Evolutionary conservation across 2,113 vertebrate genomes (phyloP), one percentile per base, ranked within the genome.

Genomic region (Paramormyrops kingsleyae): DNA sequence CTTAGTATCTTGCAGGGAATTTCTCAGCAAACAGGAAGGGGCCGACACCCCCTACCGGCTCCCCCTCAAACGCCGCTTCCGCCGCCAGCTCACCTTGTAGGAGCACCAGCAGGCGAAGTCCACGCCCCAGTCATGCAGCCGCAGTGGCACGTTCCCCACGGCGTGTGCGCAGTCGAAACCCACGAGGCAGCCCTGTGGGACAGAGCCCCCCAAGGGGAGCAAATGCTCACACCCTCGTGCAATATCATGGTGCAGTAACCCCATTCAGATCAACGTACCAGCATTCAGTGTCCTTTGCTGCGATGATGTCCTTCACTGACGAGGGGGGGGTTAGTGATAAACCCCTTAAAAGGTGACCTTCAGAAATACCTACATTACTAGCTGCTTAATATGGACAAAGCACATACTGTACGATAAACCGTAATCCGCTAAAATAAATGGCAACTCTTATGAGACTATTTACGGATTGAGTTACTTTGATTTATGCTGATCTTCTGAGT

Each of bases 71-170:
- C 27, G 12, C 27, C 27, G 9, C 5, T 10, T 5, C 39, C 15
- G 31, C 21, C 24, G 44, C 19, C 47, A 8, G 50, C n/a, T n/a
- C 93, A 99, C 99, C 97, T 99, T 99, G 91, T 99, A 99, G 44
- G 98, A 96, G 92, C 99, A 99, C 98, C 98, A 99, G 94, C 98
- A 99, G 92, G 98, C 98, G 86, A 99, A 99, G 92, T 99, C 98
- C 0, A 99, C 97, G 1, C 95, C 97, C 98, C 98, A 99, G 89
- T 98, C 96, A 85, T 99, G 98, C 83, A 99, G 94, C 88, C 91
- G 90, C 66, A 99, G 94, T 44, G 98, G 97, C 0, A 92, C 95
- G 0, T 99, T 99, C 70, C 98, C 98, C 31, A 95, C 97, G 0
- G 97, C 97, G 0, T 99, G 99, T 44, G 99, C 99, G 52, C 98